phyloP scores from a whole-genome alignment of 2,113 vertebrate genomes.

The Tychaedon coryphoeus region DNA sequence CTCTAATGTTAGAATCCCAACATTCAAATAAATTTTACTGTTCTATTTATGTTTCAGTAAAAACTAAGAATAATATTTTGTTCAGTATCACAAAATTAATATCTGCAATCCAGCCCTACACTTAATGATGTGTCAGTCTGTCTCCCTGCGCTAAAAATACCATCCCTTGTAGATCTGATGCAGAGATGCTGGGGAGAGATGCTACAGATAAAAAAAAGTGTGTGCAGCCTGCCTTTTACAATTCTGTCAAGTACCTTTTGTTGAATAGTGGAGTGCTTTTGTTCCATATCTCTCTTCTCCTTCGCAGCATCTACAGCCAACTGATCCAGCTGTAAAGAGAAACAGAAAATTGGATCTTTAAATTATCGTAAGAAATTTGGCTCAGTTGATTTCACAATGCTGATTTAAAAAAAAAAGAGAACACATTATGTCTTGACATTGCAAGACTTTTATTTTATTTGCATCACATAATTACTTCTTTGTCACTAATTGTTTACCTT shows the following conservation, averaged over 20 bases:
- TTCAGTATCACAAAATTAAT: not conserved
- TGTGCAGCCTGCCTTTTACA: not conserved
- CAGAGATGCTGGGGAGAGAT: not conserved
- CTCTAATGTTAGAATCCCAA: not conserved
- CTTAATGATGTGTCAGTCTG: not conserved
- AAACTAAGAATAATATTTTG: not conserved
- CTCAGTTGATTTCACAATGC: not conserved
- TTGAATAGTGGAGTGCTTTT: constrained; percentile 97
- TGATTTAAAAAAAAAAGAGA: not conserved
- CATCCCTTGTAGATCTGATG: not conserved
- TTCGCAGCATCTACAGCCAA: constrained; percentile 91
- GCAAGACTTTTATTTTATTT: not conserved
- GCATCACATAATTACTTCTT: not conserved
- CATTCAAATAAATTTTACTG: not conserved
- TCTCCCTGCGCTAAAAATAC: not conserved
- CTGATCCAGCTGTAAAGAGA: constrained; percentile 88
- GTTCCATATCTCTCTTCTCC: constrained; percentile 96
- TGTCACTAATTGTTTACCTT: constrained; percentile 35
- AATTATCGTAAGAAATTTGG: constrained; percentile 18
- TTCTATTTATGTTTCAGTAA: not conserved
- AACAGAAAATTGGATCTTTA: constrained; percentile 39
- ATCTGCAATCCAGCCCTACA: not conserved
- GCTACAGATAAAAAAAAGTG: not conserved
- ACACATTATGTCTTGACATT: constrained; percentile 5
- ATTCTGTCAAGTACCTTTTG: constrained; percentile 85